phyloP scores from a whole-genome alignment of 2,113 vertebrate species.

The Aphelocoma coerulescens region DNA sequence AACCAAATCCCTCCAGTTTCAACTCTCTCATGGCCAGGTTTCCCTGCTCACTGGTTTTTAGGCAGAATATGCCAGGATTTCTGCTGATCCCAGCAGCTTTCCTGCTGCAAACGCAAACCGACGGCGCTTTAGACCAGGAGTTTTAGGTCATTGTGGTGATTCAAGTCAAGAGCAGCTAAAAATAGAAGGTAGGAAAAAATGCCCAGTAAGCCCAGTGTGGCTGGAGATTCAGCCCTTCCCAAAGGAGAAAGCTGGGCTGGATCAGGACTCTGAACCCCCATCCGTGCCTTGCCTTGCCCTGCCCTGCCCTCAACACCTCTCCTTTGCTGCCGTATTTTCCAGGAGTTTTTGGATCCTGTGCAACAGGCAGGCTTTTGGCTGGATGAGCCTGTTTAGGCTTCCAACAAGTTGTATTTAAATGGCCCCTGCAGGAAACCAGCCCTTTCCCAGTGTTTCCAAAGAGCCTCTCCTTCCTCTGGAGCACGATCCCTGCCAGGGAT shows the following conservation, averaged over 20 bases:
- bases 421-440: not conserved
- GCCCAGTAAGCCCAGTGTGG: not conserved
- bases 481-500: fast-evolving
- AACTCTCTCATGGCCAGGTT: fast-evolving
- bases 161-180: not conserved
- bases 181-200: not conserved
- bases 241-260: not conserved
- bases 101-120: fast-evolving
- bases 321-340: not conserved
- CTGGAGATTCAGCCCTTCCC: not conserved
- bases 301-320: not conserved
- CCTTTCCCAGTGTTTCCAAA: fast-evolving
- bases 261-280: not conserved
- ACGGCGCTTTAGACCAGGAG: fast-evolving
- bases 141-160: not conserved
- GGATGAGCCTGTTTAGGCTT: not conserved
- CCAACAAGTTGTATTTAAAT: not conserved
- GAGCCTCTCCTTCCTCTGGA: not conserved
- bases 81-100: not conserved
- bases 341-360: not conserved
- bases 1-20: not conserved
- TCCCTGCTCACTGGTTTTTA: not conserved
- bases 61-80: fast-evolving
- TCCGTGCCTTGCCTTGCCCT: fast-evolving
- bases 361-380: not conserved